Evolutionary conservation across 2,113 vertebrate genomes (phyloP).

Genomic region (Crotalus tigris): DNA sequence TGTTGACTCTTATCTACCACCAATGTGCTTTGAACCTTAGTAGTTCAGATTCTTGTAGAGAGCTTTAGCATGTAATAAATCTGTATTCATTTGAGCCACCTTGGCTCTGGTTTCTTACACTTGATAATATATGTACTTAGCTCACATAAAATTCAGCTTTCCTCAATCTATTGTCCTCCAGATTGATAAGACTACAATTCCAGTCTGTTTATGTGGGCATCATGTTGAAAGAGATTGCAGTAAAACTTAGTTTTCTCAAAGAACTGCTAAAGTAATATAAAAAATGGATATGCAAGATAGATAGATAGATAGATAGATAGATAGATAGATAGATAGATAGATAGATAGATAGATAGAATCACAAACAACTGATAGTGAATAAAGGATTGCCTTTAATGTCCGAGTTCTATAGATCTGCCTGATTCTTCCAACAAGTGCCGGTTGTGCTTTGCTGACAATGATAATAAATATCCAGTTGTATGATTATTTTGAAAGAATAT

Average conservation of each 20-base stretch:
- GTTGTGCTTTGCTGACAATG: not conserved
- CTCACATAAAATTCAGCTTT: not conserved
- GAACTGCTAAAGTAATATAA: not conserved
- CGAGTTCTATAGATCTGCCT: not conserved
- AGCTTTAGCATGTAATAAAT: not conserved
- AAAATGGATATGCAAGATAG: not conserved
- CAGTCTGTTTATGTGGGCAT: not conserved
- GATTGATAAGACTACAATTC: not conserved
- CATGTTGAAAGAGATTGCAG: not conserved
- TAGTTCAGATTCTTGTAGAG: not conserved
- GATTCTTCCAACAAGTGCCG: not conserved
- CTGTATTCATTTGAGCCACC: not conserved
- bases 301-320: too few species aligned
- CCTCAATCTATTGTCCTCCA: not conserved
- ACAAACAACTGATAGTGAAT: not conserved
- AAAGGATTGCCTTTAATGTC: not conserved
- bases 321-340: too few species aligned
- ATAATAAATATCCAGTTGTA: not conserved
- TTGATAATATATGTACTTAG: not conserved
- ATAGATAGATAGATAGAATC: too few species aligned
- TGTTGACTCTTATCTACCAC: not conserved
- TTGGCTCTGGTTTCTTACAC: not conserved
- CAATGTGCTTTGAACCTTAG: not conserved
- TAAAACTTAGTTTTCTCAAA: not conserved
- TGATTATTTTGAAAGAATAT: not conserved